Evolutionary conservation across 2,113 vertebrate genomes (phyloP).

Genomic region (Oncorhynchus nerka): DNA sequence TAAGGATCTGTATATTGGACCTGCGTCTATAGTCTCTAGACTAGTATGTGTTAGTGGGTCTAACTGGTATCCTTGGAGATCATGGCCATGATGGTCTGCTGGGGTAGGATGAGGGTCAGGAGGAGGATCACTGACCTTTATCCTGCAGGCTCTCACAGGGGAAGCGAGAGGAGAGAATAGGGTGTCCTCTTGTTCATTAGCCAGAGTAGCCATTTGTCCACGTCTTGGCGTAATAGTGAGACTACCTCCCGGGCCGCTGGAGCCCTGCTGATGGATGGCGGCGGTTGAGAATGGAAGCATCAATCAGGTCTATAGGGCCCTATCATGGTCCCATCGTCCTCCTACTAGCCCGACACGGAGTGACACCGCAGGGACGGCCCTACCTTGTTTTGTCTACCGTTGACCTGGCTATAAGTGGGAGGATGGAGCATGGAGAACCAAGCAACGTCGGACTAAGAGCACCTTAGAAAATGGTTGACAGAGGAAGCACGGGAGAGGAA

Average conservation of each 20-base stretch:
- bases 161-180: not conserved
- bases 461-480: no score
- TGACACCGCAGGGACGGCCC: not conserved
- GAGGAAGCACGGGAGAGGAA: no score
- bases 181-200: not conserved
- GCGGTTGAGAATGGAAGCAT: not conserved
- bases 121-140: no score
- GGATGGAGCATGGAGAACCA: no score
- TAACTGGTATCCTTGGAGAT: no score
- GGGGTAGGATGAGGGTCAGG: no score
- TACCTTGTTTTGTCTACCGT: not conserved
- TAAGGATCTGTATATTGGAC: no score
- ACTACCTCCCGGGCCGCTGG: not conserved
- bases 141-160: not conserved
- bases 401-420: not conserved
- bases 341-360: not conserved
- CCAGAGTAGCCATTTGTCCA: not conserved
- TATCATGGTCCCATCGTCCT: not conserved
- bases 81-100: no score
- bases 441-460: no score
- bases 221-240: not conserved
- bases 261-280: not conserved
- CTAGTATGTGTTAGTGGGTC: no score
- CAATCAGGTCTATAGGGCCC: not conserved
- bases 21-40: no score